Percentiles rank a stretch among this genome's conserved stretches.
Conservation (phyloP, 2,797 vertebrate species). For the Dryobates pubescens region DNA sequence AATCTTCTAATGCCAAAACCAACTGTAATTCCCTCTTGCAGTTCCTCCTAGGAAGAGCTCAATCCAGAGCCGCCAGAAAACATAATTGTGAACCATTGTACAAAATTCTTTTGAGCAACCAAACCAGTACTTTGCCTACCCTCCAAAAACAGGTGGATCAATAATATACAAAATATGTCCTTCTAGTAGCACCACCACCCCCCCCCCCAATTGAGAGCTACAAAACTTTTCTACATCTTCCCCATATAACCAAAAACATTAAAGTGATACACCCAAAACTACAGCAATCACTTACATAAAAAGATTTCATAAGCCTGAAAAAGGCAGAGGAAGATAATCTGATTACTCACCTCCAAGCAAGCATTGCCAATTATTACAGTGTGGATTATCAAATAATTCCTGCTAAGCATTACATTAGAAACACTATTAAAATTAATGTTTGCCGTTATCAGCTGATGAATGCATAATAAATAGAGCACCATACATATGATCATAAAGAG, state of each 20-base stretch:
- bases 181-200: not conserved
- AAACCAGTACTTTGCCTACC: not conserved
- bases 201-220: not conserved
- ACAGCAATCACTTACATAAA: not conserved
- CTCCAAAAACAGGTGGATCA: not conserved
- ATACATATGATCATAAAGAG: not conserved
- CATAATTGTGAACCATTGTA: not conserved
- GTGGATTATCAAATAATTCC: slow-evolving; percentile 20
- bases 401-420: not conserved
- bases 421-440: not conserved
- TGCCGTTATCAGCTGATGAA: not conserved
- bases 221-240: not conserved
- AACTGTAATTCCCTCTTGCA: not conserved
- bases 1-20: not conserved
- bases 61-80: not conserved
- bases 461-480: not conserved
- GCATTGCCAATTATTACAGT: slow-evolving; percentile 17
- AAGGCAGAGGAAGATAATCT: not conserved
- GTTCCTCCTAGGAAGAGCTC: not conserved
- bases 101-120: not conserved
- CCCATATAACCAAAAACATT: not conserved
- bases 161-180: not conserved
- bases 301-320: not conserved
- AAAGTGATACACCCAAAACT: not conserved
- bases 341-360: not conserved